phyloP scores from a whole-genome alignment of 2,113 vertebrate species.

The Passer domesticus region DNA sequence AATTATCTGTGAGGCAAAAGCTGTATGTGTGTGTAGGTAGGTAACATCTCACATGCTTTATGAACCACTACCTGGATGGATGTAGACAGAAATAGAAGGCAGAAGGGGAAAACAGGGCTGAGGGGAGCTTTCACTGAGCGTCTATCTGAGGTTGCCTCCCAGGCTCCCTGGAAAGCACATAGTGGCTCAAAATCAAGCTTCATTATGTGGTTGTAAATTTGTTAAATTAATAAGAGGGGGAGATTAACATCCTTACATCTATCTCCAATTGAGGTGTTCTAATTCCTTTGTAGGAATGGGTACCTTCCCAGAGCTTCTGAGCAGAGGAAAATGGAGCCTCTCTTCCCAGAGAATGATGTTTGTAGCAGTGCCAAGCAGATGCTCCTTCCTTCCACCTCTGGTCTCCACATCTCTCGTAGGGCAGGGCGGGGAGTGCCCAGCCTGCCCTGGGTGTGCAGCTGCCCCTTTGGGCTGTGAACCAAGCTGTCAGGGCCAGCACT shows the following conservation, averaged over 20 bases:
- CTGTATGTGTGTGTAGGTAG: not conserved
- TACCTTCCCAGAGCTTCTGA: not conserved
- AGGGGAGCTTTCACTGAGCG: not conserved
- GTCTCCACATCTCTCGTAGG: not conserved
- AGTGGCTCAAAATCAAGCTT: not conserved
- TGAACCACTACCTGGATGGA: not conserved
- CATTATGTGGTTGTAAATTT: not conserved
- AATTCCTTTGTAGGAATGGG: not conserved
- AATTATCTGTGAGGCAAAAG: not conserved
- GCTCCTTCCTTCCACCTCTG: not conserved
- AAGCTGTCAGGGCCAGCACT: not conserved
- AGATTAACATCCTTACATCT: not conserved
- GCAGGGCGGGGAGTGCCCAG: fast-evolving
- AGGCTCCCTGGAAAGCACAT: not conserved
- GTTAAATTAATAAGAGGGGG: not conserved
- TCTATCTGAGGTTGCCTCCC: not conserved
- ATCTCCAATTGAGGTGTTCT: not conserved
- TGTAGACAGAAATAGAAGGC: not conserved
- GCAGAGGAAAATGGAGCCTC: not conserved
- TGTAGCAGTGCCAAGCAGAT: not conserved
- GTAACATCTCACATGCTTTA: not conserved
- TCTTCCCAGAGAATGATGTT: not conserved
- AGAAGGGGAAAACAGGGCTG: not conserved
- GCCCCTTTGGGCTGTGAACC: not conserved
- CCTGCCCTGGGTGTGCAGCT: not conserved